Percentiles rank a stretch among this genome's conserved stretches.
These are phyloP conservation scores for Tringa solitaria DNA, from an alignment of 2,113 vertebrate genomes.

Conservation along the genomic window DNA sequence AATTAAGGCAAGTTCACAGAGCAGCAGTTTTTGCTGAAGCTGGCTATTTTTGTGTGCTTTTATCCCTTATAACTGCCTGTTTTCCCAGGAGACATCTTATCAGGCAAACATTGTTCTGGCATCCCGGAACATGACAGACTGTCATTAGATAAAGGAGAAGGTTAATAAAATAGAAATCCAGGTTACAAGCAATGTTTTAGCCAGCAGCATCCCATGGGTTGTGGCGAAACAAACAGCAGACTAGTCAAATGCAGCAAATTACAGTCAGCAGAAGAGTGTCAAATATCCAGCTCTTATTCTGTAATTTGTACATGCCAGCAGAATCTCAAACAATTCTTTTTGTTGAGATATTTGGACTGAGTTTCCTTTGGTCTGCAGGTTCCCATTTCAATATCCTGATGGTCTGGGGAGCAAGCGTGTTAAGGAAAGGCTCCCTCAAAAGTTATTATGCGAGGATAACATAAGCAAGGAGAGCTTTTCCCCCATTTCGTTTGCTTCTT, in stretches of 20 bases:
- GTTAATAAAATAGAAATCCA: conserved; percentile 69
- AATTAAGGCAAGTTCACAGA: conserved; percentile 4
- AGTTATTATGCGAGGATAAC: neutral
- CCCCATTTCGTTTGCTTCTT: neutral
- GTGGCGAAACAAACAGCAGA: neutral
- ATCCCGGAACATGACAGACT: conserved; percentile 64
- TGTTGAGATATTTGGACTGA: neutral
- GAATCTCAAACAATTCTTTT: neutral
- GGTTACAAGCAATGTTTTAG: conserved; percentile 53
- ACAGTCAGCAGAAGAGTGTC: neutral
- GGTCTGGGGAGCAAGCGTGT: neutral
- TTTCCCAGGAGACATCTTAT: conserved; percentile 53
- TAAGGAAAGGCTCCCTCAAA: neutral
- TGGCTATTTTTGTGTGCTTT: conserved; percentile 27
- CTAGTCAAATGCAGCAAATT: conserved; percentile 31
- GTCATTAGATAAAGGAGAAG: conserved; percentile 68
- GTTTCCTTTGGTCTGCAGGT: neutral
- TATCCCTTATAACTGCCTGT: conserved; percentile 38
- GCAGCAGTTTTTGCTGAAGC: conserved; percentile 31
- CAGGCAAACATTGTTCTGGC: conserved; percentile 54
- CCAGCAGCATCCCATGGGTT: conserved; percentile 35
- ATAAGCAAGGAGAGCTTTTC: neutral
- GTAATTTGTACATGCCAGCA: neutral
- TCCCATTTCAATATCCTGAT: neutral
- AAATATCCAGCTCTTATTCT: neutral